phyloP scores from a whole-genome alignment of 2,797 vertebrate species.

The Chrosomus eos region DNA sequence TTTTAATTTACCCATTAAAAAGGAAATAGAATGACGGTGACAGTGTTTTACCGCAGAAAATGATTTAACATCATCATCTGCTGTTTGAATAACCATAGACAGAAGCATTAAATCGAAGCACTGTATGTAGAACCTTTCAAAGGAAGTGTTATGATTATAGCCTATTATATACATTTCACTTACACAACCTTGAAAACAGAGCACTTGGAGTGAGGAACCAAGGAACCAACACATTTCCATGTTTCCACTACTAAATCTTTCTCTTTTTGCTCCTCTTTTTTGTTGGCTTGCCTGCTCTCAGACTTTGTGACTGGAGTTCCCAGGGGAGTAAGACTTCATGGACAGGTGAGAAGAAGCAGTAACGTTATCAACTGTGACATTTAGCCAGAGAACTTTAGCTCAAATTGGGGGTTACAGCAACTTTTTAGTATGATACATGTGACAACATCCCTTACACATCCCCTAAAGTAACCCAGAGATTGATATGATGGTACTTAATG shows the following conservation, averaged over 20 bases:
- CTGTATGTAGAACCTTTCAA: conserved; percentile 7
- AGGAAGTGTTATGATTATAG: background rate
- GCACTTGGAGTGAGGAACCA: conserved; percentile 23
- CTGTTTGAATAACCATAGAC: background rate
- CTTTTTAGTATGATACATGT: background rate
- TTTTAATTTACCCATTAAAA: background rate
- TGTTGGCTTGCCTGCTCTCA: conserved; percentile 63
- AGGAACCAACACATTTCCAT: conserved; percentile 50
- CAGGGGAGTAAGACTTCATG: conserved; percentile 86
- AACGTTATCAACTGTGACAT: background rate
- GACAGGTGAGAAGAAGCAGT: conserved; percentile 82
- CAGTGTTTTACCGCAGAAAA: background rate
- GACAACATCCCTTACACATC: background rate
- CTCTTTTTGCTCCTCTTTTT: conserved; percentile 54
- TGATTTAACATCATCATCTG: background rate
- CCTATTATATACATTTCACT: conserved; percentile 1
- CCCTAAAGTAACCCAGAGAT: background rate
- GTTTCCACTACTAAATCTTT: conserved; percentile 67
- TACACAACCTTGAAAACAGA: conserved; percentile 22
- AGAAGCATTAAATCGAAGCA: background rate
- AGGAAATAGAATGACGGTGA: background rate
- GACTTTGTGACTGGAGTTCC: conserved; percentile 92
- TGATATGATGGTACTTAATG: background rate
- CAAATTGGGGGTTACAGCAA: background rate
- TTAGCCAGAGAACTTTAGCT: background rate